A percentile compares a stretch with the other conserved stretches of the same genome.
Conservation (phyloP, 2,113 vertebrate species). For the Tursiops truncatus region DNA sequence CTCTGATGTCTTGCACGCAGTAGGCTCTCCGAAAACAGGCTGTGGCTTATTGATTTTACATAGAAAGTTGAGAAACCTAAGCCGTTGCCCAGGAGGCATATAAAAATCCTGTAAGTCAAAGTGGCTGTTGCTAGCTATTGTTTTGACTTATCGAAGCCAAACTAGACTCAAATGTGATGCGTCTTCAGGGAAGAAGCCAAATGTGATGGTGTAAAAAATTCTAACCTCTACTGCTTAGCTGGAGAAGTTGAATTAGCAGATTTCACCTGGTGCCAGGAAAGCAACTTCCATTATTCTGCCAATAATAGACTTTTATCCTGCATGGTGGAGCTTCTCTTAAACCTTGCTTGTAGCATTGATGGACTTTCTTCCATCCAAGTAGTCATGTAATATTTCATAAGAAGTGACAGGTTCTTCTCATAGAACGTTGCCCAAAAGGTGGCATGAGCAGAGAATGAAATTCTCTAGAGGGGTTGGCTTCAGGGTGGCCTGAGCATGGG, state of each 20-base stretch:
- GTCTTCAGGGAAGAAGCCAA: constrained; percentile 54
- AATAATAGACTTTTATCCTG: constrained; percentile 30
- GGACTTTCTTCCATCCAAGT: constrained; percentile 24
- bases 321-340: neutral
- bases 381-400: constrained; percentile 41
- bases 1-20: neutral
- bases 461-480: neutral
- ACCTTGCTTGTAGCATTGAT: neutral
- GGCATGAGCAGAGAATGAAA: neutral
- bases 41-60: neutral
- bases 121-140: constrained; percentile 33
- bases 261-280: constrained; percentile 50
- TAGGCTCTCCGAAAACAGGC: neutral
- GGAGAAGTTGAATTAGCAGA: constrained; percentile 64
- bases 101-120: constrained; percentile 27
- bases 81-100: neutral
- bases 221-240: neutral
- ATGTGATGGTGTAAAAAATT: constrained; percentile 22
- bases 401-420: constrained; percentile 36
- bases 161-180: constrained; percentile 44
- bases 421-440: constrained; percentile 52
- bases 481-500: neutral
- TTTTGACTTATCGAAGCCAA: constrained; percentile 66
- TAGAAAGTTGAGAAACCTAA: neutral
- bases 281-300: constrained; percentile 58